Evolutionary conservation across 1,140 invertebrate species (phyloP).

Genomic region (Drosophila kurseongensis): DNA sequence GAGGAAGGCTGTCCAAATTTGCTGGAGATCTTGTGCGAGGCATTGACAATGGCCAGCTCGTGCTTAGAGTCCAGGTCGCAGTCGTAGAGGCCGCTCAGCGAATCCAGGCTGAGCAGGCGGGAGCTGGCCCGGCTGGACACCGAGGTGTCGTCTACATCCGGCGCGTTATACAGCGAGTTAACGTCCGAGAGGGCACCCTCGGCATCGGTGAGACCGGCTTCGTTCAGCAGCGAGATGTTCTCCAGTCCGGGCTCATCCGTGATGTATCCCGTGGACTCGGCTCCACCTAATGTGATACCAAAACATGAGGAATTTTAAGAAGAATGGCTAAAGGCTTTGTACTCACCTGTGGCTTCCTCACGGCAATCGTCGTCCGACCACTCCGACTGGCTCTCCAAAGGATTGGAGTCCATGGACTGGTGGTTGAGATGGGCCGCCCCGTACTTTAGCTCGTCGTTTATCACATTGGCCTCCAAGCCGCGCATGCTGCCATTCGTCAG

Average conservation of each 20-base stretch:
- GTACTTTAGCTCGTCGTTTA: slow-evolving; percentile 84
- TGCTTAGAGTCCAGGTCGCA: slow-evolving; percentile 85
- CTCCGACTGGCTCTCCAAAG: slow-evolving; percentile 89
- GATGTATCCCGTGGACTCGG: slow-evolving; percentile 92
- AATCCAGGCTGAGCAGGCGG: slow-evolving; percentile 91
- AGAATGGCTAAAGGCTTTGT: neutral
- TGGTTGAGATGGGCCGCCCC: slow-evolving; percentile 83
- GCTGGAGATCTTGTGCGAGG: slow-evolving; percentile 83
- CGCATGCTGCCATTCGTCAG: slow-evolving; percentile 50
- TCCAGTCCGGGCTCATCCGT: slow-evolving; percentile 93
- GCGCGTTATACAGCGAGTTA: slow-evolving; percentile 92
- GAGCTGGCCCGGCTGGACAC: slow-evolving; percentile 92
- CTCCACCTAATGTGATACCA: slow-evolving; percentile 84
- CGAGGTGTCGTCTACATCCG: slow-evolving; percentile 91
- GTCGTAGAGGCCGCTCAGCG: slow-evolving; percentile 92
- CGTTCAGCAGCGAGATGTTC: slow-evolving; percentile 93
- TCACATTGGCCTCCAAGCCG: slow-evolving; percentile 80
- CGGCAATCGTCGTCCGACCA: slow-evolving; percentile 90
- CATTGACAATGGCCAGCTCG: slow-evolving; percentile 84
- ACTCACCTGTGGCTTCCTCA: slow-evolving; percentile 83
- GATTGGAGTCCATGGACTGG: slow-evolving; percentile 84
- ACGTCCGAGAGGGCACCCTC: slow-evolving; percentile 94
- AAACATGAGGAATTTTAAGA: neutral
- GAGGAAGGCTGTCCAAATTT: slow-evolving; percentile 82
- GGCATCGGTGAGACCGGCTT: slow-evolving; percentile 93